Base-by-base conservation (phyloP, 2,797 vertebrate genomes). In the Eremophila alpestris region DNA sequence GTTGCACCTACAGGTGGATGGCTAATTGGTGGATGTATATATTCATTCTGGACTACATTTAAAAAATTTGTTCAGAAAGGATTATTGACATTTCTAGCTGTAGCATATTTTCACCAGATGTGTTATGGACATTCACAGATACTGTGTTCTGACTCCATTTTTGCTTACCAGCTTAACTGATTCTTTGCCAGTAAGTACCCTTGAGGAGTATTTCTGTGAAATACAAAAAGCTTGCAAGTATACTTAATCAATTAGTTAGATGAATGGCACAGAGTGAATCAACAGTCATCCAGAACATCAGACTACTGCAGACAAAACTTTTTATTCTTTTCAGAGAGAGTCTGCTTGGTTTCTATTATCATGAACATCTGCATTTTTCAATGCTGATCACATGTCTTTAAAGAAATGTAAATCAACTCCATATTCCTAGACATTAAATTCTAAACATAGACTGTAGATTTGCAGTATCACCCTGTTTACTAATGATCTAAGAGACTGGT, bases 341-440 rank as follows among this genome's bases (percentile, higher is more conserved):
- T 70, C 11, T 88, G n/a, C 62, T 85, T 93, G 78, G 94, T 94
- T 96, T 94, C 90, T 91, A 26, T 83, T 93, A 93, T 88, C 56
- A 55, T 94, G 86, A 94, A 75, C 89, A 82, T 94, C 77, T 95
- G 68, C 80, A 86, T 15, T 60, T 43, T 82, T 95, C 65, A 91
- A 17, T 82, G 56, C 10, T 83, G 85, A 94, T 83, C 77, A 55
- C 32, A 74, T 75, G 41, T 68, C 82, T 87, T 87, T 90, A 94
- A 96, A 94, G 88, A 85, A 93, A 65, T 49, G 71, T 86, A 94
- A 91, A 96, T 97, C 81, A 95, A 89, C 54, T 90, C 84, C 59
- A 56, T 95, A 89, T 96, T 95, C 67, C 59, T 67, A 91, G 87
- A 55, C 27, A 91, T 75, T 91, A 4, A 70, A 60, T 93, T 48